Evolutionary conservation across 1,140 invertebrate species (phyloP), one percentile per base, ranked within the genome.

Genomic region (Tribolium madens): DNA sequence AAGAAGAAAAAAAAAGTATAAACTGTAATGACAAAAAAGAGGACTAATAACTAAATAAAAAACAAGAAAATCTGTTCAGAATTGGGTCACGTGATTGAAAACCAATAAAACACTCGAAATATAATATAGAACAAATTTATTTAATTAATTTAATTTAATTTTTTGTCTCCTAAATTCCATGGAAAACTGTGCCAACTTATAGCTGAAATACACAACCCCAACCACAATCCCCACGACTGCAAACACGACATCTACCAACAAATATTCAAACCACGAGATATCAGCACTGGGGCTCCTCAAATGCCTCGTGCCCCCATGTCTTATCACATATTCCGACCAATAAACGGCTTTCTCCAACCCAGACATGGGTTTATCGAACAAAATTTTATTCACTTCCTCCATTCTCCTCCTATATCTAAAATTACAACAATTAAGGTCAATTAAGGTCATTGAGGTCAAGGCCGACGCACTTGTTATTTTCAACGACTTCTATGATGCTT

Each of bases 361-460:
- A 5, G 52, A 48, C 50, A 71, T 76, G n/a, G 76, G 78, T 60
- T 72, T 47, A 73, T 81, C 78, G 12, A 70, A 50, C 9, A 79
- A 42, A 10, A 70, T 9, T 9, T 70, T 13, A 36, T 60, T 46
- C 2, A 77, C 21, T 52, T 74, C 52, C 48, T n/a, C 52, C 31
- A 79, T 53, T 9, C 15, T 53, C 2, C 33, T 60, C 18, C 57
- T 77, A 36, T 70, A 77, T 26, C 72, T 77, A 53, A n/a, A 77
- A 79, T n/a, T n/a, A 85, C 87, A 3, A 92, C 76, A 1, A 92
- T 76, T 0, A 33, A 53, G n/a, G n/a, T n/a, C n/a, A n/a, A n/a
- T n/a, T n/a, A n/a, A n/a, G n/a, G n/a, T n/a, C n/a, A n/a, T n/a
- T n/a, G n/a, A n/a, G n/a, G n/a, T n/a, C n/a, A n/a, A n/a, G n/a